Conservation (phyloP, 2,888 invertebrate species). For the Pegoplata infirma region DNA sequence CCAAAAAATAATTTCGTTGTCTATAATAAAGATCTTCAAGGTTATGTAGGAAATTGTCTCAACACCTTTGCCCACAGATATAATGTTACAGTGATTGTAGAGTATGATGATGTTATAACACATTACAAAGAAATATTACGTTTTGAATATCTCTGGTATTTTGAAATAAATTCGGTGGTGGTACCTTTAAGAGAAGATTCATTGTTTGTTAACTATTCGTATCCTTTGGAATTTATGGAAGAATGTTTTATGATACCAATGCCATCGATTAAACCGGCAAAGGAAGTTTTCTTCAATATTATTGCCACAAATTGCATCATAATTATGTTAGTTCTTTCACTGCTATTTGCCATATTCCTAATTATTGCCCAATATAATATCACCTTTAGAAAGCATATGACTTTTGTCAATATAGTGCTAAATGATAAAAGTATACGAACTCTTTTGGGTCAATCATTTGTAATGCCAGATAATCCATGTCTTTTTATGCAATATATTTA, state of each 20-base stretch:
- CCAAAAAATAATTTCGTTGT: no score
- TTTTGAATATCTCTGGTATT: no score
- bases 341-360: slow-evolving; percentile 13
- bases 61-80: slow-evolving; percentile 61
- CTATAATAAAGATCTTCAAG: slow-evolving; percentile 56
- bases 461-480: slow-evolving; percentile 12
- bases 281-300: slow-evolving; percentile 1
- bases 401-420: neutral
- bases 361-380: neutral
- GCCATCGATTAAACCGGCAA: neutral
- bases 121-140: no score
- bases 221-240: slow-evolving; percentile 42
- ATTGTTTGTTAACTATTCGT: neutral
- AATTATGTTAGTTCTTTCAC: neutral
- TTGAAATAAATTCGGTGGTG: slow-evolving; percentile 47
- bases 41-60: slow-evolving; percentile 64
- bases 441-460: slow-evolving; percentile 44
- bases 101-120: no score
- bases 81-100: no score
- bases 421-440: slow-evolving; percentile 39
- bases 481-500: slow-evolving; percentile 3
- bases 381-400: neutral
- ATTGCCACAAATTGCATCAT: neutral
- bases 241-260: slow-evolving; percentile 32
- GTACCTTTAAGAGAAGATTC: slow-evolving; percentile 58